These are phyloP conservation scores for Siniperca scherzeri DNA, from an alignment of 2,797 vertebrate genomes.

Conservation along the genomic window DNA sequence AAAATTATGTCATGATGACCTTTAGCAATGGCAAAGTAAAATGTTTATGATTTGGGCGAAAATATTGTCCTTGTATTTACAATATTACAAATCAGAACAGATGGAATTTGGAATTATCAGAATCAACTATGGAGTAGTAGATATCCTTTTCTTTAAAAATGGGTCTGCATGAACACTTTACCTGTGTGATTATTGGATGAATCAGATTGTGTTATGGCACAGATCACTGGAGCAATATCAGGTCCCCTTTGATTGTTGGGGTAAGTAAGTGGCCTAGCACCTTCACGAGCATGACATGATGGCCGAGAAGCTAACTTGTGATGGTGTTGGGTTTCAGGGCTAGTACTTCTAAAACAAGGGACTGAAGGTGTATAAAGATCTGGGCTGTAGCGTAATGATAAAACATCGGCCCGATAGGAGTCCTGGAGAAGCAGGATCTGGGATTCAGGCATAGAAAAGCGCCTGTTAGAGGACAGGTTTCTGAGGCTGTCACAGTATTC, in stretches of 20 bases:
- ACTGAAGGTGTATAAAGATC: conserved; percentile 14
- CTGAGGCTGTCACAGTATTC: neutral
- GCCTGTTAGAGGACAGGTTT: conserved; percentile 12
- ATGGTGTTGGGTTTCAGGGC: conserved; percentile 19
- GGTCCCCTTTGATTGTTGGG: conserved; percentile 26
- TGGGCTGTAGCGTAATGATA: conserved; percentile 12
- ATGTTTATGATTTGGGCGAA: neutral
- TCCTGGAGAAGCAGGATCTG: conserved; percentile 45
- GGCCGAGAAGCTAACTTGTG: neutral
- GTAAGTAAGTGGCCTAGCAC: conserved; percentile 32
- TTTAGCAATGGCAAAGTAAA: neutral
- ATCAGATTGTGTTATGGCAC: conserved; percentile 2
- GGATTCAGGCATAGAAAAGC: conserved; percentile 48
- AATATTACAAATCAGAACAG: neutral
- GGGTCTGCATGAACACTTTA: conserved; percentile 63
- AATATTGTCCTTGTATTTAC: conserved; percentile 2
- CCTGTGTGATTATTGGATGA: conserved; percentile 9
- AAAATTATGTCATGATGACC: neutral
- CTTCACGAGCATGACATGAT: neutral
- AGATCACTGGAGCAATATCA: conserved; percentile 1
- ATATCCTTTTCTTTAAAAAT: conserved; percentile 48
- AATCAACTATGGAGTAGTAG: neutral
- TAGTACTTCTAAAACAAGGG: conserved; percentile 13
- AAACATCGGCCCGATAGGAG: conserved; percentile 16
- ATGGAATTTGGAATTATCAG: neutral